These are phyloP conservation scores for Sialis fuliginosa DNA, from an alignment of 2,888 invertebrate genomes.

Conservation along the genomic window DNA sequence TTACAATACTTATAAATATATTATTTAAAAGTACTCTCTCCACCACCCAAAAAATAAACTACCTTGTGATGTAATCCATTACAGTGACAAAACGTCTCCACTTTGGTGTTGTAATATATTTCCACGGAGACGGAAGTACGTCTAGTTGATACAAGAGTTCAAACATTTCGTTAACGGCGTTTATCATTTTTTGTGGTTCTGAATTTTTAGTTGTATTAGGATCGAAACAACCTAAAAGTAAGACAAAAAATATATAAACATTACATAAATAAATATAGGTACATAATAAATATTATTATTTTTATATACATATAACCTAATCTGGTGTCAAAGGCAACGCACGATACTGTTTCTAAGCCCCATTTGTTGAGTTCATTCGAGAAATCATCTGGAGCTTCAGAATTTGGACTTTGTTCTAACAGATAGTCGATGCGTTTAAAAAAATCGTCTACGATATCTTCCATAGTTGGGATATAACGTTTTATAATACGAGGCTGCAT, in stretches of 20 bases:
- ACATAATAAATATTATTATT: not conserved
- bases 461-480: slow-evolving; percentile 17
- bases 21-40: not conserved
- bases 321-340: slow-evolving; percentile 23
- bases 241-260: not conserved
- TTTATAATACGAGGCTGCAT: slow-evolving; percentile 27
- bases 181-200: slow-evolving; percentile 25
- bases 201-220: slow-evolving; percentile 17
- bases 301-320: slow-evolving; percentile 13
- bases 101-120: slow-evolving; percentile 16
- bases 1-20: not conserved
- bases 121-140: slow-evolving; percentile 20
- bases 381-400: slow-evolving; percentile 24
- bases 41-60: slow-evolving; percentile 6
- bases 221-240: slow-evolving; percentile 23
- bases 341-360: slow-evolving; percentile 36
- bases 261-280: not conserved
- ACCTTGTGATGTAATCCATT: slow-evolving; percentile 25
- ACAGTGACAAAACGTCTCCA: slow-evolving; percentile 19
- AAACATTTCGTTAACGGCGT: slow-evolving; percentile 16
- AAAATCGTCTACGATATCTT: slow-evolving; percentile 17
- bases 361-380: slow-evolving; percentile 37
- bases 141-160: slow-evolving; percentile 19
- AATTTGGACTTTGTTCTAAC: slow-evolving; percentile 8
- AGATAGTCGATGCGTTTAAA: slow-evolving; percentile 13